A percentile compares a stretch with the other conserved stretches of the same genome.
Conservation (phyloP, 2,113 vertebrate species). For the Phaethornis superciliosus region DNA sequence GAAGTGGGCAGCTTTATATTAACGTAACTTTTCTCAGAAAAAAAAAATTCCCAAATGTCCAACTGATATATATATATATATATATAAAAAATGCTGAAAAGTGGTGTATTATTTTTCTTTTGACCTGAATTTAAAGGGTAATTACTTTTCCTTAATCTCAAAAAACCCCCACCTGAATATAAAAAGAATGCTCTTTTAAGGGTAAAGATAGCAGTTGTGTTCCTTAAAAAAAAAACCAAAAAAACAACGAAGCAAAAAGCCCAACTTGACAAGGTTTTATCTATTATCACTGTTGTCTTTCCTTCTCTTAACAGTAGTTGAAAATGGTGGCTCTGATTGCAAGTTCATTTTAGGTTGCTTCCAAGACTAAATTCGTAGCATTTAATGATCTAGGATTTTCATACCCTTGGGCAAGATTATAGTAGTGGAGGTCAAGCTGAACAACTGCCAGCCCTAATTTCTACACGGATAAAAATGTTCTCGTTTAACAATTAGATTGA, state of each 20-base stretch:
- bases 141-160: background rate
- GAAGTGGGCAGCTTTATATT: constrained; percentile 35
- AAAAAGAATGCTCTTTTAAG: background rate
- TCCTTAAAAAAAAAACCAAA: background rate
- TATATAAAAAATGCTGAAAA: background rate
- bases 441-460: constrained; percentile 56
- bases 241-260: background rate
- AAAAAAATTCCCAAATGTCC: background rate
- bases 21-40: background rate
- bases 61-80: background rate
- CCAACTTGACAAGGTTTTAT: accelerated
- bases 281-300: background rate
- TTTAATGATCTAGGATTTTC: constrained; percentile 66
- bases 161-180: background rate
- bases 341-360: constrained; percentile 50
- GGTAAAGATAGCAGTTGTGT: background rate
- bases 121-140: background rate
- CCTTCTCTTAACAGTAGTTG: background rate
- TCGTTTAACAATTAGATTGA: constrained; percentile 42
- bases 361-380: constrained; percentile 37
- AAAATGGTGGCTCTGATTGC: background rate
- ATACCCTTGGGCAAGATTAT: constrained; percentile 61
- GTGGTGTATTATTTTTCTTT: background rate
- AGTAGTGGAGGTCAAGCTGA: constrained; percentile 63
- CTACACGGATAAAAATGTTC: constrained; percentile 35